phyloP scores from a whole-genome alignment of 2,888 invertebrate genomes.

The Drosophila barbarae region DNA sequence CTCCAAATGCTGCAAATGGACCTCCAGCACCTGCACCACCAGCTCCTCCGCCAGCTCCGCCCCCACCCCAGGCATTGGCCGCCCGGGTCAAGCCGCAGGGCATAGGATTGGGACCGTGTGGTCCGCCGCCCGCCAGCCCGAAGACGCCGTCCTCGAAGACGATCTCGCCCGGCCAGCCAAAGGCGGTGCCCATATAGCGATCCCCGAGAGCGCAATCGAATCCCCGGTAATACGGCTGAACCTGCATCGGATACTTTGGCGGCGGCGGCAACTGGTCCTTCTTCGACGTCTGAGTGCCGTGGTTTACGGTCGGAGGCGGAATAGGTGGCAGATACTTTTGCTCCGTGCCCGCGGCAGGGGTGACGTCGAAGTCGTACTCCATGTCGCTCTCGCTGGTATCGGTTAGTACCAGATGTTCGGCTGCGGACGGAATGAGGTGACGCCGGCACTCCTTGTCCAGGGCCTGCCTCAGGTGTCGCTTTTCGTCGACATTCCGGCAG shows the following conservation, averaged over 20 bases:
- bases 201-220: constrained; percentile 72
- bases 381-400: constrained; percentile 81
- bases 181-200: constrained; percentile 55
- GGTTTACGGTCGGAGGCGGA: constrained; percentile 80
- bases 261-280: constrained; percentile 78
- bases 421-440: constrained; percentile 59
- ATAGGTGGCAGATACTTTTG: constrained; percentile 80
- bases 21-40: not conserved
- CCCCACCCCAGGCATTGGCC: constrained; percentile 4
- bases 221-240: constrained; percentile 63
- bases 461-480: constrained; percentile 80
- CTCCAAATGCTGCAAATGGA: constrained; percentile 4
- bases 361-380: constrained; percentile 86
- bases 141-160: constrained; percentile 61
- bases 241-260: constrained; percentile 55
- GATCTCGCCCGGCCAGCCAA: constrained; percentile 53
- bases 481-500: constrained; percentile 75
- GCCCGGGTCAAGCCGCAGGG: constrained; percentile 11
- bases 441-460: constrained; percentile 80
- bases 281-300: constrained; percentile 83
- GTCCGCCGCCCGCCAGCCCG: constrained; percentile 53
- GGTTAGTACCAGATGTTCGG: constrained; percentile 67
- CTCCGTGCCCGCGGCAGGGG: constrained; percentile 84
- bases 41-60: constrained; percentile 7
- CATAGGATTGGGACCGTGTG: constrained; percentile 42